Conservation (phyloP, 2,113 vertebrate genomes). For the Puma concolor region DNA sequence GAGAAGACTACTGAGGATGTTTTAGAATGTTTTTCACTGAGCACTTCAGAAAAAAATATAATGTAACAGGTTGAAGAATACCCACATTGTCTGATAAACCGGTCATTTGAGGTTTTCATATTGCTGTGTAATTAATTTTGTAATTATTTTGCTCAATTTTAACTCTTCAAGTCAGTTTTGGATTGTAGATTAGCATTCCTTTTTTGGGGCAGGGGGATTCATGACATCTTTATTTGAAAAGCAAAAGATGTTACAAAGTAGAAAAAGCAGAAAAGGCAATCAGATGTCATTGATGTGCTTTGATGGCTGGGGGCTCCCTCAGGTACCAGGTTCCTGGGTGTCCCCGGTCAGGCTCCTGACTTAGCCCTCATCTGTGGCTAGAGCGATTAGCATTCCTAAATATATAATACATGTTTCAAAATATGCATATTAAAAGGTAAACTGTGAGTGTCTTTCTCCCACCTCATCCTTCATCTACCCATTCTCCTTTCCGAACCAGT, state of each 20-base stretch:
- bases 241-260: no score
- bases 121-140: conserved; percentile 23
- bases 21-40: conserved; percentile 34
- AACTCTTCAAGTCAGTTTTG: conserved; percentile 36
- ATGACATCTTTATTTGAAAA: no score
- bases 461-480: conserved; percentile 11
- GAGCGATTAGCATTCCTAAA: neutral
- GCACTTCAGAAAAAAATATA: conserved; percentile 43
- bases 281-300: no score
- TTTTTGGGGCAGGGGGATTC: no score
- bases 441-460: neutral
- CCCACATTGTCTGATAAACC: neutral
- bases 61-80: conserved; percentile 24
- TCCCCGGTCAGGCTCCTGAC: no score
- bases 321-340: no score
- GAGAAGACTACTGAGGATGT: conserved; percentile 22
- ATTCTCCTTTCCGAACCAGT: neutral
- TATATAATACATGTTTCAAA: conserved; percentile 7
- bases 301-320: no score
- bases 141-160: conserved; percentile 49
- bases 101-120: conserved; percentile 12
- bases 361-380: no score
- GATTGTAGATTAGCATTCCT: conserved; percentile 5
- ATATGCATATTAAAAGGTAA: conserved; percentile 16
- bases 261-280: no score